Percentiles rank a stretch among this genome's conserved stretches.
Evolutionary conservation across 2,113 vertebrate species (phyloP).

Genomic region (Labrus mixtus): DNA sequence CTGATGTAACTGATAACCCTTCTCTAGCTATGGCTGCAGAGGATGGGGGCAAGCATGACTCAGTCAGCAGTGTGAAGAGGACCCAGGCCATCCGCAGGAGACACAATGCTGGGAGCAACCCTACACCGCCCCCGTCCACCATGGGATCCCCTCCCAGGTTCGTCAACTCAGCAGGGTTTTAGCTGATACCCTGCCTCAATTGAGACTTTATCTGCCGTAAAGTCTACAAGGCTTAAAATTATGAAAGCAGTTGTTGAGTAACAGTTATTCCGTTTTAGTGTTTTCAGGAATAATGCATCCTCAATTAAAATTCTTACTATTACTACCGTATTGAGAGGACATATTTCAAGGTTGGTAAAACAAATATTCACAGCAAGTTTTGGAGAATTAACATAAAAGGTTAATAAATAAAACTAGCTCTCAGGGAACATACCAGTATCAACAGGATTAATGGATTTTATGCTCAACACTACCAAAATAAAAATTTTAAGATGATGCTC

Average conservation of each 20-base stretch:
- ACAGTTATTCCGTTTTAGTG: background rate
- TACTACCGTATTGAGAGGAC: background rate
- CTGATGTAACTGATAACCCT: slow-evolving; percentile 40
- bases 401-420: background rate
- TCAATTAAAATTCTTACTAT: background rate
- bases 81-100: slow-evolving; percentile 91
- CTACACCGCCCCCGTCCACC: slow-evolving; percentile 90
- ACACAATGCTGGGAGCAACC: slow-evolving; percentile 93
- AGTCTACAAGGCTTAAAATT: background rate
- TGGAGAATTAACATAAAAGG: background rate
- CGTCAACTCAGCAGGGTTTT: slow-evolving; percentile 5
- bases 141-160: slow-evolving; percentile 93
- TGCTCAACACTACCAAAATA: background rate
- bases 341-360: slow-evolving; percentile 4
- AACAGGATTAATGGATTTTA: background rate
- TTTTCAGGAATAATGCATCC: background rate
- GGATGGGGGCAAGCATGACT: slow-evolving; percentile 85
- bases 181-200: background rate
- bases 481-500: background rate
- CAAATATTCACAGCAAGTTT: background rate
- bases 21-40: slow-evolving; percentile 75
- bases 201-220: background rate
- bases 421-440: background rate
- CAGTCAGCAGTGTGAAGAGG: slow-evolving; percentile 88
- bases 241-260: background rate